Percentiles rank a stretch among this genome's conserved stretches.
These are phyloP conservation scores for Hyperopisus bebe DNA, from an alignment of 2,113 vertebrate species.

Conservation along the genomic window DNA sequence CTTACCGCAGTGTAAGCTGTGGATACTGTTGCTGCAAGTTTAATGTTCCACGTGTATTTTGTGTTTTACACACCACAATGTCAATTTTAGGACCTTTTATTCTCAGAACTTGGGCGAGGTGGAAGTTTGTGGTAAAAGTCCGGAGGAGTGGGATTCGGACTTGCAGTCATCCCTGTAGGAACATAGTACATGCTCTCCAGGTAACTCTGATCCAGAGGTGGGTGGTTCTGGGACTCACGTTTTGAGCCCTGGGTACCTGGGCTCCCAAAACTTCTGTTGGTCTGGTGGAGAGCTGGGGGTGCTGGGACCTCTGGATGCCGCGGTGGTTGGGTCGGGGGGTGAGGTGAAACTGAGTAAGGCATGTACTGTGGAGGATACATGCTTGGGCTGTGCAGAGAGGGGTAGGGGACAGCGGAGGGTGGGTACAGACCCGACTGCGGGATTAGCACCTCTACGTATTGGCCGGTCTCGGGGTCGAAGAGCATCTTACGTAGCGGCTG, in stretches of 20 bases:
- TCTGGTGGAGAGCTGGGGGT: constrained; percentile 47
- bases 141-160: constrained; percentile 63
- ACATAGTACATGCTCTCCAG: constrained; percentile 84
- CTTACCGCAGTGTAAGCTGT: not conserved
- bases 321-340: constrained; percentile 54
- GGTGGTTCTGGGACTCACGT: constrained; percentile 57
- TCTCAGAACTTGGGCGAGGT: constrained; percentile 62
- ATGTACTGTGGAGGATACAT: constrained; percentile 69
- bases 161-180: constrained; percentile 75
- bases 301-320: constrained; percentile 54
- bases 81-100: constrained; percentile 58
- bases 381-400: constrained; percentile 57
- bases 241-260: constrained; percentile 55
- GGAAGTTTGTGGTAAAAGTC: constrained; percentile 64
- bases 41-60: not conserved
- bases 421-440: constrained; percentile 72
- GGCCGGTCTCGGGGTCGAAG: constrained; percentile 87
- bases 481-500: constrained; percentile 80
- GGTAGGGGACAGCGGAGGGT: constrained; percentile 64
- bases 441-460: constrained; percentile 87
- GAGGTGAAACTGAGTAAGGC: constrained; percentile 59
- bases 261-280: constrained; percentile 46
- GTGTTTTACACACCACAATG: not conserved
- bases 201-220: constrained; percentile 67
- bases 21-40: not conserved